A percentile compares a stretch with the other conserved stretches of the same genome.
phyloP scores from a whole-genome alignment of 2,113 vertebrate species.

The Tetraodon nigroviridis region DNA sequence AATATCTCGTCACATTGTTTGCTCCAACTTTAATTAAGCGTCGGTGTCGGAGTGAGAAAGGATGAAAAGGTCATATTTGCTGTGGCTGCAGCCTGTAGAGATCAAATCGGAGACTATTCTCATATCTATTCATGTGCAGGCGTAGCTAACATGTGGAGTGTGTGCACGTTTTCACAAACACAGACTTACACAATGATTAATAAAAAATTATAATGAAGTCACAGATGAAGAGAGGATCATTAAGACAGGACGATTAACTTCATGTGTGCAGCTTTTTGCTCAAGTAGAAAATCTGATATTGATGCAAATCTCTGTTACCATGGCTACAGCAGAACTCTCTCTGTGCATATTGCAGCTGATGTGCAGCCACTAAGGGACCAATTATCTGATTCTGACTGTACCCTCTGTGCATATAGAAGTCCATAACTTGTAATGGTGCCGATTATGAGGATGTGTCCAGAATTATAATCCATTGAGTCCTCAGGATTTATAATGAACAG shows the following conservation, averaged over 20 bases:
- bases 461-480: slow-evolving; percentile 19
- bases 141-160: too few relatives aligned
- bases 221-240: not conserved
- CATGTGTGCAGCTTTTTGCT: slow-evolving; percentile 31
- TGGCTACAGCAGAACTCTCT: slow-evolving; percentile 50
- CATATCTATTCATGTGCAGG: too few relatives aligned
- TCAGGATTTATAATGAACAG: not conserved
- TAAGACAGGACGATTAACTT: slow-evolving; percentile 13
- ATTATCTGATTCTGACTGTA: slow-evolving; percentile 49
- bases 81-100: too few relatives aligned
- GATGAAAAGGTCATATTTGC: too few relatives aligned
- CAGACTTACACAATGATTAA: too few relatives aligned
- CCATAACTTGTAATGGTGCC: slow-evolving; percentile 29
- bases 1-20: too few relatives aligned
- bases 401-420: slow-evolving; percentile 11
- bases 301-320: slow-evolving; percentile 53
- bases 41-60: too few relatives aligned
- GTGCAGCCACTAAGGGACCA: slow-evolving; percentile 53
- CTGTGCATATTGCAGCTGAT: slow-evolving; percentile 25
- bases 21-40: too few relatives aligned
- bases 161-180: too few relatives aligned
- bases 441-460: slow-evolving; percentile 23
- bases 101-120: too few relatives aligned
- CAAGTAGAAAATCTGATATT: slow-evolving; percentile 43
- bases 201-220: not conserved